Evolutionary conservation across 2,888 invertebrate species (phyloP).

Genomic region (Zele albiditarsus): DNA sequence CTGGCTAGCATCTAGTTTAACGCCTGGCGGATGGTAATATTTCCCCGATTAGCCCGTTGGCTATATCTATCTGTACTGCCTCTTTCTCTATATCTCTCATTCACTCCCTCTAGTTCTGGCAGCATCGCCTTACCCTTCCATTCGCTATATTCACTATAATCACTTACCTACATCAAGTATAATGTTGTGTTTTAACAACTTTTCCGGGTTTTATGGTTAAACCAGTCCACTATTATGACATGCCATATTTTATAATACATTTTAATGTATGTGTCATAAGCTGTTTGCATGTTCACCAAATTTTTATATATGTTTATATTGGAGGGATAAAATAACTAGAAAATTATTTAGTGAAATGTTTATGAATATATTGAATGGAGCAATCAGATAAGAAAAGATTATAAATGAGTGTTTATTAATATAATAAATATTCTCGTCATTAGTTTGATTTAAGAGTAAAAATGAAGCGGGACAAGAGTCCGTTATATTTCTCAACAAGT

Average conservation of each 20-base stretch:
- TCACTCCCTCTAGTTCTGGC: not conserved
- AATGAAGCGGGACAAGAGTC: not conserved
- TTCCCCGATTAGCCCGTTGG: conserved; percentile 48
- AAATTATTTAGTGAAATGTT: not conserved
- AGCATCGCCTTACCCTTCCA: not conserved
- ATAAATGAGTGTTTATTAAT: not conserved
- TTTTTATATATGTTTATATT: not conserved
- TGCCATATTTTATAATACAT: not conserved
- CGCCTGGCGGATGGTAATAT: conserved; percentile 42
- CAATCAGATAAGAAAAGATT: not conserved
- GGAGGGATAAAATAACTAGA: not conserved
- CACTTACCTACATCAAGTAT: not conserved
- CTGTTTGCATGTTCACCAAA: not conserved
- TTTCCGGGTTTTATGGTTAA: not conserved
- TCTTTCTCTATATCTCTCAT: not conserved
- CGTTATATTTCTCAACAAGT: not conserved
- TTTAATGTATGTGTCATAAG: not conserved
- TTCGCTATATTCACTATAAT: not conserved
- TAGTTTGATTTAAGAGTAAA: not conserved
- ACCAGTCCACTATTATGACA: not conserved
- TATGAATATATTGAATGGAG: not conserved
- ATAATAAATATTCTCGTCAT: too few species aligned
- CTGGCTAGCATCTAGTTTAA: conserved; percentile 42
- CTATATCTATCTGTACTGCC: conserved; percentile 30
- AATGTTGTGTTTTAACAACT: conserved; percentile 31